phyloP scores from a whole-genome alignment of 2,113 vertebrate species.

The Upupa epops region DNA sequence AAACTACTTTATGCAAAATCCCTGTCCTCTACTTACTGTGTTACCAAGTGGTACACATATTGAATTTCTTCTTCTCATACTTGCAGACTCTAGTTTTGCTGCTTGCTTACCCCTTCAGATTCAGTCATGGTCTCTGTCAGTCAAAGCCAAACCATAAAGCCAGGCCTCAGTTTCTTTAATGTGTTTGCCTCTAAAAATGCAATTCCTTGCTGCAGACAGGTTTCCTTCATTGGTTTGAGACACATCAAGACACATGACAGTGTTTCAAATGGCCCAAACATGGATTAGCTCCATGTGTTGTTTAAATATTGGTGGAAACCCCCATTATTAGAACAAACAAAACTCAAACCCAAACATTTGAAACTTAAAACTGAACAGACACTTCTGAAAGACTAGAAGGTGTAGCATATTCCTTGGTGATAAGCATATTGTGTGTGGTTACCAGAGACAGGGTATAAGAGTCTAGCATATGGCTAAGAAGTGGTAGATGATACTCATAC shows the following conservation, averaged over 20 bases:
- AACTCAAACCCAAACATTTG: rapidly evolving
- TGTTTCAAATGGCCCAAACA: background rate
- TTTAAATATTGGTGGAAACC: background rate
- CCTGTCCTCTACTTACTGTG: background rate
- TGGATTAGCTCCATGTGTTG: background rate
- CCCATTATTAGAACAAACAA: background rate
- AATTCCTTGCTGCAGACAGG: background rate
- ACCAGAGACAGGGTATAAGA: background rate
- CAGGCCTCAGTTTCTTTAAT: background rate
- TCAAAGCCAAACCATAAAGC: background rate
- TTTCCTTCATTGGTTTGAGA: background rate
- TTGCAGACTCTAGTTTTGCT: background rate
- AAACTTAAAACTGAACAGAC: background rate
- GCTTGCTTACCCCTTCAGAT: background rate
- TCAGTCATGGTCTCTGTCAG: background rate
- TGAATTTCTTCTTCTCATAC: background rate
- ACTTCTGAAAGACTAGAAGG: background rate
- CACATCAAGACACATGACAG: background rate
- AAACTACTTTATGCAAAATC: background rate
- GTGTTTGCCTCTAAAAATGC: background rate
- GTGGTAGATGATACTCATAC: background rate
- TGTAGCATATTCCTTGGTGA: background rate
- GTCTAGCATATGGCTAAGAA: background rate
- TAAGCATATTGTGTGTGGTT: background rate
- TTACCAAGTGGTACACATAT: background rate